Conservation (phyloP, 2,888 invertebrate genomes). For the Plebejus melissa region DNA sequence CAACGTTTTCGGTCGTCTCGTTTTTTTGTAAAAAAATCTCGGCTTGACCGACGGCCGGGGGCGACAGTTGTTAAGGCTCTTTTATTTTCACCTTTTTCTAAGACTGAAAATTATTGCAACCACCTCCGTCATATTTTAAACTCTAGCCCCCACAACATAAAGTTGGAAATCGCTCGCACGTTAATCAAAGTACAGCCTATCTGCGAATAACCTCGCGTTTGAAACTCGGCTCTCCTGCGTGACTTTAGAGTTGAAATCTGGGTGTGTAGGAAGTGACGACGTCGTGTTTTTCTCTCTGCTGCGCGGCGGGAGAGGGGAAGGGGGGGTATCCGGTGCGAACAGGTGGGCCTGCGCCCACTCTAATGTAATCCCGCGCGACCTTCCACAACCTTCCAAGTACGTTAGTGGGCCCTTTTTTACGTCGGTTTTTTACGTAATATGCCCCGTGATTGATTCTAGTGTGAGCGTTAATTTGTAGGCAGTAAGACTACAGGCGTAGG, state of each 20-base stretch:
- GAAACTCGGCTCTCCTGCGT: constrained; percentile 33
- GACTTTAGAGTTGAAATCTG: constrained; percentile 36
- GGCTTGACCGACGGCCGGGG: constrained; percentile 44
- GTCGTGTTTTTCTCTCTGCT: constrained; percentile 38
- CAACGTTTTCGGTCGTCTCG: constrained; percentile 44
- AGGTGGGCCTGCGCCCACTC: constrained; percentile 70
- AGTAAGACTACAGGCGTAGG: not conserved
- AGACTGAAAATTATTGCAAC: constrained; percentile 33
- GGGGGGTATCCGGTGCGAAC: constrained; percentile 70
- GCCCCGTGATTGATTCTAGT: constrained; percentile 3
- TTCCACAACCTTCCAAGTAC: constrained; percentile 64
- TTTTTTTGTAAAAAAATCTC: constrained; percentile 50
- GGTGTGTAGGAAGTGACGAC: constrained; percentile 37
- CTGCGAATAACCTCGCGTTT: constrained; percentile 20
- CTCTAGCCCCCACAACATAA: not conserved
- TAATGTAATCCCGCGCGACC: constrained; percentile 69
- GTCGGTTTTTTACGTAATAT: constrained; percentile 14
- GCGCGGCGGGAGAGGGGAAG: constrained; percentile 54
- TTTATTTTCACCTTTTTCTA: constrained; percentile 38
- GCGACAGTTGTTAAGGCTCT: constrained; percentile 45
- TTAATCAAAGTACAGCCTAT: constrained; percentile 26
- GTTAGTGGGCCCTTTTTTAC: constrained; percentile 34
- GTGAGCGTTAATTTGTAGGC: not conserved
- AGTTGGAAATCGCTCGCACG: not conserved
- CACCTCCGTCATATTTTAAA: not conserved